Evolutionary conservation across 2,888 invertebrate species (phyloP).

Genomic region (Trichopoda pennipes): DNA sequence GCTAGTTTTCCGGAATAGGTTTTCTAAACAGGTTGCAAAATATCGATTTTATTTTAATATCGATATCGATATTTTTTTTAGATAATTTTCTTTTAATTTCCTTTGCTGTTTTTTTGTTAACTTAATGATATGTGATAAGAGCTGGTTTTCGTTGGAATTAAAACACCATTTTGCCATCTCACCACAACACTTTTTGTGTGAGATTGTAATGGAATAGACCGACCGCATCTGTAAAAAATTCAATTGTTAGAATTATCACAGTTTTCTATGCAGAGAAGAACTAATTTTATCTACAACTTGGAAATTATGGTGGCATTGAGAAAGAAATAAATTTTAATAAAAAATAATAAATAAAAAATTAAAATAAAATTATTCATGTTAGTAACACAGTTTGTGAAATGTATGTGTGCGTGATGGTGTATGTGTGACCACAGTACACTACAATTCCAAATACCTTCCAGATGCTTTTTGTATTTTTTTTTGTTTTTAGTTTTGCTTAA

Average conservation of each 20-base stretch:
- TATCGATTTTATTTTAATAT: too few relatives aligned
- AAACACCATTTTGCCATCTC: too few relatives aligned
- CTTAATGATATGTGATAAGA: too few relatives aligned
- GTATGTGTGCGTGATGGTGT: conserved; percentile 9
- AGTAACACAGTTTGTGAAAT: conserved; percentile 8
- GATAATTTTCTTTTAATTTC: too few relatives aligned
- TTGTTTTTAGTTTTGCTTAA: too few relatives aligned
- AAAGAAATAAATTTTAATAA: too few relatives aligned
- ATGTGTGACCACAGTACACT: conserved; percentile 33
- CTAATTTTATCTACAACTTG: conserved; percentile 24
- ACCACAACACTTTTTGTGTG: neutral
- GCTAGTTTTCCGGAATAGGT: too few relatives aligned
- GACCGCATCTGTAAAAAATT: neutral
- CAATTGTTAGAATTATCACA: neutral
- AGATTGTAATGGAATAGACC: neutral
- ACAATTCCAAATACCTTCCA: conserved; percentile 23
- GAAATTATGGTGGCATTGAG: conserved; percentile 57
- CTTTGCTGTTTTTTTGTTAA: too few relatives aligned
- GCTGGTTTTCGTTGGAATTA: too few relatives aligned
- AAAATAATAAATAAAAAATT: conserved; percentile 14
- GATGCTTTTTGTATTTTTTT: conserved; percentile 38
- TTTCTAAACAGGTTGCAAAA: too few relatives aligned
- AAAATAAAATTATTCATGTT: conserved; percentile 17
- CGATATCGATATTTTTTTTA: too few relatives aligned
- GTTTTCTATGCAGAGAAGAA: conserved; percentile 7